phyloP scores from a whole-genome alignment of 2,888 invertebrate species.

The Drosophila infuscata region DNA sequence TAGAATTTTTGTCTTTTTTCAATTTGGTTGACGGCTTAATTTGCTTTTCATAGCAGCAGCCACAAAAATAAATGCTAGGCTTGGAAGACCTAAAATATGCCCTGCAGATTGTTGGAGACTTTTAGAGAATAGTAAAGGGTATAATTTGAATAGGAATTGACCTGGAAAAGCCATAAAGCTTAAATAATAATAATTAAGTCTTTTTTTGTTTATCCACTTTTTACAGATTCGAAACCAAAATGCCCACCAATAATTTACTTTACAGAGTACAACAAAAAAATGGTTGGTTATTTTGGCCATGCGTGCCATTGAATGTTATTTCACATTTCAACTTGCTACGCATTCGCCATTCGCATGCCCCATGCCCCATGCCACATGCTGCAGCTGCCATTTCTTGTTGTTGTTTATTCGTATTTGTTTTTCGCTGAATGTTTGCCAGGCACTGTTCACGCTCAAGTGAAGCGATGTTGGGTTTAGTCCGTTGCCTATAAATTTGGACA shows the following conservation, averaged over 20 bases:
- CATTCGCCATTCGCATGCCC: conserved; percentile 15
- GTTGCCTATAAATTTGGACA: conserved; percentile 72
- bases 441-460: conserved; percentile 81
- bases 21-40: conserved; percentile 72
- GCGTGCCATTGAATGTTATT: conserved; percentile 74
- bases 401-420: conserved; percentile 42
- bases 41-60: conserved; percentile 67
- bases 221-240: neutral
- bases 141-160: neutral
- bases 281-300: conserved; percentile 46
- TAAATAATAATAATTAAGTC: neutral
- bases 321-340: conserved; percentile 38
- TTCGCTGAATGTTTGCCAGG: conserved; percentile 55
- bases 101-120: conserved; percentile 9
- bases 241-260: neutral
- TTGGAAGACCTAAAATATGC: neutral
- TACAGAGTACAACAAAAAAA: conserved; percentile 20
- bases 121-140: neutral
- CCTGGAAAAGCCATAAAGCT: too few species aligned
- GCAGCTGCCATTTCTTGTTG: conserved; percentile 22
- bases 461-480: conserved; percentile 67
- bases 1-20: conserved; percentile 28
- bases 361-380: conserved; percentile 17
- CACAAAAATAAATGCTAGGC: conserved; percentile 13
- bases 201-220: neutral